Evolutionary conservation across 2,113 vertebrate species (phyloP).

Genomic region (Mustela lutreola): DNA sequence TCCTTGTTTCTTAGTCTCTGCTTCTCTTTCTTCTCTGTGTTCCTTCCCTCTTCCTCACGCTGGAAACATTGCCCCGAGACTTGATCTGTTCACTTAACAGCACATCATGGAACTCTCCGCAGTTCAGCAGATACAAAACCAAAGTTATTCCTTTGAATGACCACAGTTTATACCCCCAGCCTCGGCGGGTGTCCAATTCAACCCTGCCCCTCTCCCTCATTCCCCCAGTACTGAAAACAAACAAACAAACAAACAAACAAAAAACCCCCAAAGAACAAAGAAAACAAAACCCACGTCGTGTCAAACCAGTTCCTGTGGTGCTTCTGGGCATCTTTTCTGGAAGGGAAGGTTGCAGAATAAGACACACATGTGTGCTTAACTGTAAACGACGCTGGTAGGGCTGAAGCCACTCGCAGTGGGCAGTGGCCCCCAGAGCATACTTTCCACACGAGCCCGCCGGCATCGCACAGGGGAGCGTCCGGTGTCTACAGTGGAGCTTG

Average conservation of each 20-base stretch:
- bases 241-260: not conserved
- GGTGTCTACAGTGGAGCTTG: accelerated
- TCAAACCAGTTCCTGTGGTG: accelerated
- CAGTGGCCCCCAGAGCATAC: accelerated
- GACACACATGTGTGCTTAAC: no score
- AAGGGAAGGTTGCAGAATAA: accelerated
- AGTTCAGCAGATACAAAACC: not conserved
- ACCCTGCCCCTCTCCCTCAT: accelerated
- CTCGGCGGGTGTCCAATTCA: accelerated
- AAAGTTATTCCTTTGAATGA: accelerated
- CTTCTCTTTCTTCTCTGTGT: not conserved
- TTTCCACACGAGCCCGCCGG: accelerated
- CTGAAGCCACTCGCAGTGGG: not conserved
- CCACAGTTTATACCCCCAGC: not conserved
- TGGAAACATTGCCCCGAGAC: not conserved
- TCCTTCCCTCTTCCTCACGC: not conserved
- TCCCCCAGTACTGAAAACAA: not conserved
- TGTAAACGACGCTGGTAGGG: accelerated
- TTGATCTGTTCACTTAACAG: not conserved
- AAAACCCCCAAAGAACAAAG: not conserved
- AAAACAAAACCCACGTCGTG: not conserved
- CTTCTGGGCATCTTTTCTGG: not conserved
- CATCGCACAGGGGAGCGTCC: accelerated
- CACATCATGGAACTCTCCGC: not conserved
- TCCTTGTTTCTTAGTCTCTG: not conserved